These are phyloP conservation scores for Philypnodon macrostomus DNA, from an alignment of 2,797 vertebrate genomes.

Conservation along the genomic window DNA sequence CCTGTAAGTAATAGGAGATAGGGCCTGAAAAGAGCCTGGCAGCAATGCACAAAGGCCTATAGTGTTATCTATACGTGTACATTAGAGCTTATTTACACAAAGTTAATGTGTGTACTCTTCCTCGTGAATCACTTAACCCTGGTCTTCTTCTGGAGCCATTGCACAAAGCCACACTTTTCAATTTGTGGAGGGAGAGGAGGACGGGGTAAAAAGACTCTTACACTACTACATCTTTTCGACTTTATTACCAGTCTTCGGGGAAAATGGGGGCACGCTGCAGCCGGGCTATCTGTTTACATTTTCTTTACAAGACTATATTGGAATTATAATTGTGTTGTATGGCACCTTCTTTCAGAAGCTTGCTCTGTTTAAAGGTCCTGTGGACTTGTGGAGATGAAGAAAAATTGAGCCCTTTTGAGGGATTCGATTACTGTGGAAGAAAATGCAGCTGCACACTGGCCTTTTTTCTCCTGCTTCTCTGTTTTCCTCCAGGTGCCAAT, in stretches of 20 bases:
- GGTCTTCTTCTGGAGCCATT: too few relatives aligned
- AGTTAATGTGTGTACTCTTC: too few relatives aligned
- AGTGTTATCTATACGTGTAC: constrained; percentile 57
- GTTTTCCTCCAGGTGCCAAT: constrained; percentile 70
- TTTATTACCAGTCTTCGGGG: constrained; percentile 78
- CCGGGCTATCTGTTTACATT: constrained; percentile 77
- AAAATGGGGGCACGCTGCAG: constrained; percentile 66
- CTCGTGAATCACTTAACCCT: too few relatives aligned
- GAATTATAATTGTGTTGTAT: constrained; percentile 82
- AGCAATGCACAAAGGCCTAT: constrained; percentile 27
- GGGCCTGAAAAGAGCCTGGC: constrained; percentile 30
- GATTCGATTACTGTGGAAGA: constrained; percentile 79
- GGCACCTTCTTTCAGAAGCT: constrained; percentile 71
- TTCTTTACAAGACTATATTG: constrained; percentile 75
- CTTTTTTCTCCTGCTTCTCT: constrained; percentile 33
- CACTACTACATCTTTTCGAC: constrained; percentile 80
- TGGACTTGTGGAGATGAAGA: constrained; percentile 80
- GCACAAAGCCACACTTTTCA: constrained; percentile 66
- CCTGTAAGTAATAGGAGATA: constrained; percentile 41
- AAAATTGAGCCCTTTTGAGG: constrained; percentile 81
- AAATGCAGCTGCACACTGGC: constrained; percentile 73
- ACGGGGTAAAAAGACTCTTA: constrained; percentile 71
- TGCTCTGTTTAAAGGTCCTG: constrained; percentile 80
- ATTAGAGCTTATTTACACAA: constrained; percentile 62
- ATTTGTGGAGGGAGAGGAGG: constrained; percentile 66